Evolutionary conservation across 2,113 vertebrate species (phyloP).

Genomic region (Xiphophorus hellerii): DNA sequence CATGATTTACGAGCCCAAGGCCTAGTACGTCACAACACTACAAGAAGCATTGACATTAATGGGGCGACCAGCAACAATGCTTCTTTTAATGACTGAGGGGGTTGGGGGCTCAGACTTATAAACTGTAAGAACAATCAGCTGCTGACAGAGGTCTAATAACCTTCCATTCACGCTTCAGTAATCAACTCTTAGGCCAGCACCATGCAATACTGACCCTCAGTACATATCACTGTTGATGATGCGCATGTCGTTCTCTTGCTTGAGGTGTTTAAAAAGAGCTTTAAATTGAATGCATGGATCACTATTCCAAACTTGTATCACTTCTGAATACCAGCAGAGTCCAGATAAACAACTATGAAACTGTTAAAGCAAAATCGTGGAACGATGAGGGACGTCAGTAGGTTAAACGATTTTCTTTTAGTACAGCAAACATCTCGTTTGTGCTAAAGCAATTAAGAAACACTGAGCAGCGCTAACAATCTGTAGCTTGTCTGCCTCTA

Average conservation of each 20-base stretch:
- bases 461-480: background rate
- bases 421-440: background rate
- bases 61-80: too few species aligned
- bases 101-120: background rate
- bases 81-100: background rate
- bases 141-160: background rate
- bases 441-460: background rate
- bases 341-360: background rate
- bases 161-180: background rate
- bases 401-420: background rate
- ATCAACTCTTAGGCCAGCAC: background rate
- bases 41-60: background rate
- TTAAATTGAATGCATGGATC: background rate
- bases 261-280: background rate
- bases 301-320: background rate
- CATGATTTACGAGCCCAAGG: background rate
- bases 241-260: background rate
- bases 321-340: background rate
- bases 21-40: too few species aligned
- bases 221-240: background rate
- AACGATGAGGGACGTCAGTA: background rate
- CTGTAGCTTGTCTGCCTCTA: background rate
- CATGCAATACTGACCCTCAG: background rate
- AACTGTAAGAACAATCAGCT: background rate
- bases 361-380: too few species aligned